These are phyloP conservation scores for Beris chalybata DNA, from an alignment of 2,888 invertebrate genomes.

Conservation along the genomic window DNA sequence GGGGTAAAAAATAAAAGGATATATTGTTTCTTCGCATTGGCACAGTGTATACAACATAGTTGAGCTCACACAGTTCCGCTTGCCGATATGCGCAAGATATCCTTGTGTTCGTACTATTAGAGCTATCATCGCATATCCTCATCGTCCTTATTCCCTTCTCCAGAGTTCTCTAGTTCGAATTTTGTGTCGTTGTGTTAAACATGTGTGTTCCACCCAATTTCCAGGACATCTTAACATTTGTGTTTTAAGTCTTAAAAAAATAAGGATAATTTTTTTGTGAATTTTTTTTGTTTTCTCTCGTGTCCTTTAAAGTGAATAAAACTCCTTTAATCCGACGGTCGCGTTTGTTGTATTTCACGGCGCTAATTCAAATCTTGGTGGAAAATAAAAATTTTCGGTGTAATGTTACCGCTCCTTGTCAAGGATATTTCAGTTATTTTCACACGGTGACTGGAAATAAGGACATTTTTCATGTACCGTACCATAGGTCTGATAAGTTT, in stretches of 20 bases:
- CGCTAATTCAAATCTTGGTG: neutral
- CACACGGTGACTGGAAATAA: too few relatives aligned
- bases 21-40: constrained; percentile 23
- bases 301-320: neutral
- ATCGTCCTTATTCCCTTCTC: constrained; percentile 31
- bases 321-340: too few relatives aligned
- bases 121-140: constrained; percentile 33
- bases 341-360: too few relatives aligned
- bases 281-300: neutral
- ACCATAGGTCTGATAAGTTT: too few relatives aligned
- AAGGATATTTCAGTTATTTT: neutral
- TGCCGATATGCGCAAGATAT: constrained; percentile 29
- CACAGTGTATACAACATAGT: neutral
- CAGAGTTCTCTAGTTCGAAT: constrained; percentile 26
- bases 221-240: constrained; percentile 31
- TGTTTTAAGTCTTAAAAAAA: constrained; percentile 19
- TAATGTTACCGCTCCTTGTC: neutral
- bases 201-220: constrained; percentile 37
- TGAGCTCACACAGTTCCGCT: neutral
- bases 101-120: constrained; percentile 29
- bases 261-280: neutral
- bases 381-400: neutral
- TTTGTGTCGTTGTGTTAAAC: constrained; percentile 34
- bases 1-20: constrained; percentile 9
- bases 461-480: too few relatives aligned